Conservation (phyloP, 2,888 invertebrate genomes). For the Drosophila hamatofila region DNA sequence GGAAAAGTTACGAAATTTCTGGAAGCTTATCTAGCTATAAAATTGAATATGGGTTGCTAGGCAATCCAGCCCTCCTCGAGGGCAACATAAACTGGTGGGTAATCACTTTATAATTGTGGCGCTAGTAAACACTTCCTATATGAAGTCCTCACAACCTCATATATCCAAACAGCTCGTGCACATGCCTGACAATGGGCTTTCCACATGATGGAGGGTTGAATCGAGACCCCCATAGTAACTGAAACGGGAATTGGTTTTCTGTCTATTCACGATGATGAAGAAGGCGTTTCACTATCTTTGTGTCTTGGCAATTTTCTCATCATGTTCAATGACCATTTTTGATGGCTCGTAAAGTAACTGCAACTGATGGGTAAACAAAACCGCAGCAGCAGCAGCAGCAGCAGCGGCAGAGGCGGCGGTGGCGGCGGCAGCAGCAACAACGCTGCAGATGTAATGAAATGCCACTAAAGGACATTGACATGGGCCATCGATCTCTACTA, state of each 20-base stretch:
- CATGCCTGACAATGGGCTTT: conserved; percentile 43
- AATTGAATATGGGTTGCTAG: conserved; percentile 49
- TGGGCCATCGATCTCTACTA: conserved; percentile 69
- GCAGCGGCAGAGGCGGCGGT: conserved; percentile 1
- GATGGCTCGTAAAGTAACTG: conserved; percentile 64
- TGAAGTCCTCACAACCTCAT: conserved; percentile 47
- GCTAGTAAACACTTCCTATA: conserved; percentile 55
- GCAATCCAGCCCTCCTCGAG: conserved; percentile 18
- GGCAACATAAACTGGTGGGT: conserved; percentile 35
- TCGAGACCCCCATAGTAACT: conserved; percentile 1
- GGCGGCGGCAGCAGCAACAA: conserved; percentile 35
- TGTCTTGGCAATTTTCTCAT: conserved; percentile 71
- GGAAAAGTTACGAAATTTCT: not conserved
- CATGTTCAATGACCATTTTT: conserved; percentile 53
- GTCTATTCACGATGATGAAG: conserved; percentile 54
- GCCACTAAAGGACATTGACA: conserved; percentile 80
- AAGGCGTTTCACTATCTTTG: conserved; percentile 52
- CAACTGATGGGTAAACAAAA: conserved; percentile 64
- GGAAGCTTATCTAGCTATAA: conserved; percentile 30
- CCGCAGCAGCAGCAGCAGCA: conserved; percentile 33
- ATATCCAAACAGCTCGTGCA: conserved; percentile 30
- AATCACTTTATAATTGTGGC: conserved; percentile 76
- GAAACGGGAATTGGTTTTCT: conserved; percentile 53
- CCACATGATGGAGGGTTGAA: conserved; percentile 42
- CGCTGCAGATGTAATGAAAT: conserved; percentile 73